Conservation (phyloP, 2,888 invertebrate species). For the Latheticus oryzae region DNA sequence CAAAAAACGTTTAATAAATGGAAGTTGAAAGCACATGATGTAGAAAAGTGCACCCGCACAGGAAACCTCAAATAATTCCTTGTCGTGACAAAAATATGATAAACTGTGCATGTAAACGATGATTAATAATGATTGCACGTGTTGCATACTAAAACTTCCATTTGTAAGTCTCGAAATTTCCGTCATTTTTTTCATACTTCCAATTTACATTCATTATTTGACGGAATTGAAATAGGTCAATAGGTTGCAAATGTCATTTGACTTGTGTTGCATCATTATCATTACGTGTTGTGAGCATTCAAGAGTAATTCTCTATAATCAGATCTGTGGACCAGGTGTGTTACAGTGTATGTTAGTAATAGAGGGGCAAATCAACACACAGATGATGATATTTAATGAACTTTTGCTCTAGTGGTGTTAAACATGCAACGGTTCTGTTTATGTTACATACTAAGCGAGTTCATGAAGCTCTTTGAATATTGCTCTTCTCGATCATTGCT, state of each 20-base stretch:
- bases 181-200: slow-evolving; percentile 13
- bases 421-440: slow-evolving; percentile 49
- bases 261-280: slow-evolving; percentile 47
- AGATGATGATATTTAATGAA: slow-evolving; percentile 48
- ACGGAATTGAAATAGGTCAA: slow-evolving; percentile 40
- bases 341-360: slow-evolving; percentile 24
- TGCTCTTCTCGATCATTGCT: slow-evolving; percentile 34
- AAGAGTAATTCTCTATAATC: slow-evolving; percentile 34
- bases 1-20: too few species aligned
- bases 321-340: slow-evolving; percentile 42
- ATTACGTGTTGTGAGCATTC: slow-evolving; percentile 38
- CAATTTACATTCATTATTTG: slow-evolving; percentile 21
- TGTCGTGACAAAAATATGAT: slow-evolving; percentile 26
- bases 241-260: slow-evolving; percentile 48
- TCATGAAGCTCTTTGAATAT: slow-evolving; percentile 41
- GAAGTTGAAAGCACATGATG: slow-evolving; percentile 9
- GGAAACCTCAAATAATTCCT: slow-evolving; percentile 23
- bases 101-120: slow-evolving; percentile 28
- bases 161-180: slow-evolving; percentile 9
- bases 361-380: slow-evolving; percentile 45
- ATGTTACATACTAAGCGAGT: slow-evolving; percentile 35
- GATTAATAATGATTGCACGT: slow-evolving; percentile 28
- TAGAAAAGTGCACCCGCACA: slow-evolving; percentile 7
- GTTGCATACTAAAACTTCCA: slow-evolving; percentile 29
- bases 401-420: slow-evolving; percentile 45